Evolutionary conservation across 2,797 vertebrate genomes (phyloP).

Genomic region (Etheostoma perlongum): DNA sequence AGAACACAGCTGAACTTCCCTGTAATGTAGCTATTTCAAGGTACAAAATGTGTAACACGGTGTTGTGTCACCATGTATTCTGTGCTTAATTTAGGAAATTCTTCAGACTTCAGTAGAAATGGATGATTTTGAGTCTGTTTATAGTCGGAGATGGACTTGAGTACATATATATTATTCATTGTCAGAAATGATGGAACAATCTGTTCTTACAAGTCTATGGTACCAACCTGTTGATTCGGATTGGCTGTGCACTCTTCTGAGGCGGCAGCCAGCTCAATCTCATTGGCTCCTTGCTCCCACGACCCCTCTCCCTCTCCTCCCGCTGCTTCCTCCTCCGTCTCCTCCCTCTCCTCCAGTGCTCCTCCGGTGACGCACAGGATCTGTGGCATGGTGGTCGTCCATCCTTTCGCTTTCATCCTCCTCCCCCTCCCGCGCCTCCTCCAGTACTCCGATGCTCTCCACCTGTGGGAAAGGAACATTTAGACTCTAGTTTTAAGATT

Average conservation of each 20-base stretch:
- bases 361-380: conserved; percentile 80
- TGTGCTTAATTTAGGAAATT: no score
- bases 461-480: conserved; percentile 52
- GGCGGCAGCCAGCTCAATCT: conserved; percentile 25
- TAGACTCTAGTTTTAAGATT: no score
- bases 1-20: no score
- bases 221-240: conserved; percentile 55
- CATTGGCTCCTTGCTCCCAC: conserved; percentile 43
- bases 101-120: no score
- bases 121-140: no score
- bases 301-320: conserved; percentile 11
- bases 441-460: conserved; percentile 83
- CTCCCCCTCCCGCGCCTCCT: conserved; percentile 73
- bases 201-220: neutral
- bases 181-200: no score
- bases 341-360: conserved; percentile 70
- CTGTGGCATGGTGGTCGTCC: conserved; percentile 78
- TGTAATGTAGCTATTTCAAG: no score
- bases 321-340: conserved; percentile 40
- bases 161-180: no score
- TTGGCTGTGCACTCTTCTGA: conserved; percentile 40
- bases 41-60: no score
- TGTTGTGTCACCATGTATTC: no score
- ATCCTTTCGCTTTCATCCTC: conserved; percentile 69
- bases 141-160: no score